These are phyloP conservation scores for Crossaster papposus DNA, from an alignment of 53 echinoderm and acorn worm species.

Conservation along the genomic window DNA sequence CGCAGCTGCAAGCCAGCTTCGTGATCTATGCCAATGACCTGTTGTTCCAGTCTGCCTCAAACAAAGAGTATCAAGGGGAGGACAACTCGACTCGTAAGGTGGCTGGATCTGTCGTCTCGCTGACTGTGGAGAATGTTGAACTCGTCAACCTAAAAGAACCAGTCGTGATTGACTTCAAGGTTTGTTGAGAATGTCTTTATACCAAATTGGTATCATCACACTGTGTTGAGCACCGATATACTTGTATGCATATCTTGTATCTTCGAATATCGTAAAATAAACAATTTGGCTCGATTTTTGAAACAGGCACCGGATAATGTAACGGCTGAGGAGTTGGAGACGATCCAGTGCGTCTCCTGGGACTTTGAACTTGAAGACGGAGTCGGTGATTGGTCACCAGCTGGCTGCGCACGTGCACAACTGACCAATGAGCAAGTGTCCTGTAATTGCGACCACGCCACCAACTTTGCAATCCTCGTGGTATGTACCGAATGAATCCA, in stretches of 20 bases:
- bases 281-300: background rate
- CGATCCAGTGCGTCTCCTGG: constrained; percentile 80
- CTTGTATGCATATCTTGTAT: too few species aligned
- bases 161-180: constrained; percentile 63
- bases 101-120: constrained; percentile 25
- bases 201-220: background rate
- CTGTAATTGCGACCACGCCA: constrained; percentile 81
- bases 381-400: constrained; percentile 80
- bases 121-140: constrained; percentile 50
- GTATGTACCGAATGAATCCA: constrained; percentile 35
- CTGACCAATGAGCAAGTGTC: constrained; percentile 39
- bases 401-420: constrained; percentile 59
- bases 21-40: constrained; percentile 20
- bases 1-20: constrained; percentile 19
- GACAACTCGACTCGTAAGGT: background rate
- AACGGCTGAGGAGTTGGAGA: constrained; percentile 2
- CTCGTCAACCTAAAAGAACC: constrained; percentile 60
- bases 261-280: background rate
- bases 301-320: constrained; percentile 22
- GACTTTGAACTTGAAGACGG: constrained; percentile 71
- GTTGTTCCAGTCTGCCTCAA: constrained; percentile 25
- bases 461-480: constrained; percentile 89
- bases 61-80: background rate
- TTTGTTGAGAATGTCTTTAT: background rate
- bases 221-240: too few species aligned